Evolutionary conservation across 2,797 vertebrate species (phyloP), one percentile per base, ranked within the genome.

Genomic region (Taeniopygia guttata): DNA sequence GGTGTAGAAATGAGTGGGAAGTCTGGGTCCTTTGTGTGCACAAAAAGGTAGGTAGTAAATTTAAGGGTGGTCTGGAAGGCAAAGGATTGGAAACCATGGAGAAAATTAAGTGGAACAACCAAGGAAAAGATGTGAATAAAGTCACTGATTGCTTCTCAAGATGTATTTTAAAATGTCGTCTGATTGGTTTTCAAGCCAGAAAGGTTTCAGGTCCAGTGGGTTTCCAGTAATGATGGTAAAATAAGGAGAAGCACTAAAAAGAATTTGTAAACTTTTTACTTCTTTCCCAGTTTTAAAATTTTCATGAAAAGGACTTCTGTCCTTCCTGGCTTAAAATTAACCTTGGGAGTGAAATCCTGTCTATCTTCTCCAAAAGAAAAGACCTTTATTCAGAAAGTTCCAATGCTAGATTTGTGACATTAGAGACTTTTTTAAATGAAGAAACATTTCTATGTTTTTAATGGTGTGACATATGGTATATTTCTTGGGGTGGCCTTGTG

Each of bases 221-320:
- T 85, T 93, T 95, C 87, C 84, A 94, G 84, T 75, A 90, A 93
- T 48, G 64, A 83, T 45, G 75, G 81, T 77, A 92, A 90, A 94
- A 92, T 77, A 77, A 93, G 72, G 81, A 95, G 56, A 54, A 92
- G 5, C 68, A 68, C 16, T 74, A 81, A 93, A 89, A 89, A 56
- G 81, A 91, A 87, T 95, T 64, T 62, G n/a, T 93, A 85, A 93
- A 92, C 64, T 83, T 87, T 32, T 49, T 90, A 80, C 83, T 94
- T 94, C 78, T 95, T 93, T 84, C 84, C 64, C 45, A 89, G 56
- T 64, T 90, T 84, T 87, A 77, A 16, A 54, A 67, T 84, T 90
- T 89, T 77, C 30, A 75, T 94, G 94, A 91, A 90, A 95, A 95
- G 64, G 68, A 83, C 86, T 89, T 94, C 74, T 89, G 60, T 94